Conservation (phyloP, 1,140 invertebrate genomes). For the Ceratitis capitata region DNA sequence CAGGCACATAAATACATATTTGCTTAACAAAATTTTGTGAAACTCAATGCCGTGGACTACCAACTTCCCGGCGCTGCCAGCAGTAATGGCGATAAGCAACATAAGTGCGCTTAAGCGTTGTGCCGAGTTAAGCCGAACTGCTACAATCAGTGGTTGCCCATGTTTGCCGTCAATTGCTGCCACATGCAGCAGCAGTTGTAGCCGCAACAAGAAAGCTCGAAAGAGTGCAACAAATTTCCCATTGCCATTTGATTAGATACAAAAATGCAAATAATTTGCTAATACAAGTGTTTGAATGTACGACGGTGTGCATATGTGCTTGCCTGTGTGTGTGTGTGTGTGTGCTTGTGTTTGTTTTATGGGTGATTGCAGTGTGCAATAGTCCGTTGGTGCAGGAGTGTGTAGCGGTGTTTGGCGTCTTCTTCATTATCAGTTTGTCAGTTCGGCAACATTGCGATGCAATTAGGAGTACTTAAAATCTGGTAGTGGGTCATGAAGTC, state of each 20-base stretch:
- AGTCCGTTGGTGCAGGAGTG: background rate
- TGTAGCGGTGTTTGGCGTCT: background rate
- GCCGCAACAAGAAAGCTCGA: too few species aligned
- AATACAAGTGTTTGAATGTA: background rate
- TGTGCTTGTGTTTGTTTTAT: too few species aligned
- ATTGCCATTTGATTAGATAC: conserved; percentile 9
- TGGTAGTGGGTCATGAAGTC: background rate
- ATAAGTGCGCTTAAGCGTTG: background rate
- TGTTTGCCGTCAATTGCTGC: background rate
- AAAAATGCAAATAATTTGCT: conserved; percentile 26
- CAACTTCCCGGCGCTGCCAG: background rate
- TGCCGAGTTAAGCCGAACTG: background rate
- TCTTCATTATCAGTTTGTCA: background rate
- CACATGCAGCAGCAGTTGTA: background rate
- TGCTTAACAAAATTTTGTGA: background rate
- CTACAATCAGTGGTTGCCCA: background rate
- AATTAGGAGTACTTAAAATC: background rate
- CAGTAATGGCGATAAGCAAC: background rate
- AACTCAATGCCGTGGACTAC: background rate
- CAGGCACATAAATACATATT: background rate
- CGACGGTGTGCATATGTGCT: background rate
- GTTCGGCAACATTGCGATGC: background rate
- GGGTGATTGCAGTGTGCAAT: too few species aligned
- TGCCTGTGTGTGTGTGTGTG: background rate
- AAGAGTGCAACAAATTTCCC: background rate